Base-by-base conservation (phyloP, 2,888 invertebrate species). In the Hirtodrosophila duncani region DNA sequence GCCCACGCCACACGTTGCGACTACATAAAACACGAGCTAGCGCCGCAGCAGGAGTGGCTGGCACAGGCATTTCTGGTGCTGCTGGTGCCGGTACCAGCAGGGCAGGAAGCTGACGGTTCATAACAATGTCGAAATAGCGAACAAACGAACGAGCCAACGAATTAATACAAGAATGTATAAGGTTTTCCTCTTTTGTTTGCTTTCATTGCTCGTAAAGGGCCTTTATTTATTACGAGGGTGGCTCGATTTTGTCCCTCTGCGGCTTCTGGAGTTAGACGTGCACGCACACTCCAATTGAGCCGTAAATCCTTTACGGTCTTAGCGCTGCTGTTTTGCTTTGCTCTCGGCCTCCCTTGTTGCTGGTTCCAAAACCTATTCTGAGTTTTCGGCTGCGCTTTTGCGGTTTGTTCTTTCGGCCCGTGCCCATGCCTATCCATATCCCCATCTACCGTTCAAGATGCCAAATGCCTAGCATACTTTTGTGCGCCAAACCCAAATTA, bases 271-370 rank as follows among this genome's bases (percentile, higher is more conserved):
- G 26, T 9, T n/a, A 27, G n/a, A 31, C 11, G 21, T 27, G 66
- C 69, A 67, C 66, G 74, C 81, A 78, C 70, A 60, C 62, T 70
- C 60, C 79, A 84, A 83, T 84, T 84, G 84, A 84, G 84, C 84
- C 75, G 83, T 83, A 84, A 84, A 84, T 84, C 83, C 84, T 84
- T 84, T 75, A 67, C 68, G 74, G 83, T 71, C 78, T 83, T 84
- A 70, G 45, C 67, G 62, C 74, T 63, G 56, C 64, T 72, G 66
- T 60, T 77, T 69, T 80, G 63, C 63, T 50, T 42, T n/a, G n/a
- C n/a, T n/a, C 38, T 37, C 10, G 21, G 27, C 13, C 37, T 41
- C 31, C 31, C 21, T 49, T 63, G n/a, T n/a, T n/a, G n/a, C n/a
- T n/a, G n/a, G n/a, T n/a, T n/a, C n/a, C n/a, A n/a, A n/a, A n/a